Evolutionary conservation across 1,140 invertebrate genomes (phyloP), one percentile per base, ranked within the genome.

Genomic region (Lepidotrigona ventralis): DNA sequence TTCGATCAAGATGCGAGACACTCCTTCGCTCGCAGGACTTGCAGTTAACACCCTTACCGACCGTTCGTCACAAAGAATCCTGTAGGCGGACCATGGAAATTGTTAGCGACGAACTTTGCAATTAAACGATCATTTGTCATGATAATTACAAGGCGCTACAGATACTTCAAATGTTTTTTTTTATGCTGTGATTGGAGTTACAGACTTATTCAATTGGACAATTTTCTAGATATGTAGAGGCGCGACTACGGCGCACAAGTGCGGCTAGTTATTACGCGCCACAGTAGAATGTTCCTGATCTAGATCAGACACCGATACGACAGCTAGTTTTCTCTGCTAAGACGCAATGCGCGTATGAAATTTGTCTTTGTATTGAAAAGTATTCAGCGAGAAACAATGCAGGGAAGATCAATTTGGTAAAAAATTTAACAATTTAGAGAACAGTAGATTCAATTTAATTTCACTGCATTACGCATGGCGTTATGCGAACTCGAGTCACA

Each of bases 1-100:
- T 72, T 56, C 39, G 72, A 39, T 74, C 63, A 23, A n/a, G 53
- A 76, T 46, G 33, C 80, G 29, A 60, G 51, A 23, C 54, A 72
- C 79, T 76, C 54, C 26, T 70, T 53, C 66, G 2, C 56, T 71
- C 53, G 54, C 53, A 33, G 54, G 51, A 70, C 29, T 51, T 69
- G 26, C 78, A 80, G 78, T 71, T 73, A 33, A 56, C 82, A 56
- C 39, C 53, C 53, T 84, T 80, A 73, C 39, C 78, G 82, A 84
- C 79, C 33, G 78, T 21, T 12, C 70, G 53, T 84, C 78, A 73
- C 29, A 14, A 58, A 58, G 82, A 51, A 69, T 74, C 26, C 33
- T 60, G 54, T 75, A 29, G 64, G 60, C 79, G 66, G 15, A 11
- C 1, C 53, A 11, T 51, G 23, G 64, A 66, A 60, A 76, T 69